These are phyloP conservation scores for Scolanthus callimorphus DNA, from an alignment of 92 coral and sea anemone genomes.

Conservation along the genomic window DNA sequence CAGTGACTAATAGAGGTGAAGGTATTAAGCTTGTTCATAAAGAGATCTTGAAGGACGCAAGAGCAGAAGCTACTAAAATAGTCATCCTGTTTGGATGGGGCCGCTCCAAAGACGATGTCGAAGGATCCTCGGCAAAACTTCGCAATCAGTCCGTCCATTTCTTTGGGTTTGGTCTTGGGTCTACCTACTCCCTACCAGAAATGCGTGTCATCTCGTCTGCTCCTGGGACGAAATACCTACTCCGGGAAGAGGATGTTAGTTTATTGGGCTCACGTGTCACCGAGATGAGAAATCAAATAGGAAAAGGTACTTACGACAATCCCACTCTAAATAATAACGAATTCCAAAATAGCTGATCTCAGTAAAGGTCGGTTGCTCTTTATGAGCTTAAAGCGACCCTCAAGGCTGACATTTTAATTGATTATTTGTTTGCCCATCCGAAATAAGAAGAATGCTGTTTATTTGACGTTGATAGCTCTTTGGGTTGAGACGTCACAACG, in stretches of 20 bases:
- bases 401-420: too few species aligned
- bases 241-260: background rate
- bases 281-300: background rate
- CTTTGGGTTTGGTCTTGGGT: conserved; percentile 28
- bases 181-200: background rate
- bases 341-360: too few species aligned
- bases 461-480: too few species aligned
- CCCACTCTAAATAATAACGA: too few species aligned
- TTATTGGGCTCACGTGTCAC: background rate
- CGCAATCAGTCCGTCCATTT: conserved; percentile 13
- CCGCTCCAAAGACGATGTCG: conserved; percentile 7
- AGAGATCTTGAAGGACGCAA: background rate
- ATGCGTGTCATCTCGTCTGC: background rate
- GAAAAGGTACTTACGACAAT: too few species aligned
- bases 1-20: background rate
- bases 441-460: too few species aligned
- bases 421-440: too few species aligned
- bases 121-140: conserved; percentile 22
- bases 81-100: conserved; percentile 1
- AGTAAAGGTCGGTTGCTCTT: too few species aligned
- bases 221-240: background rate
- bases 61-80: background rate
- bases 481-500: too few species aligned
- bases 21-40: background rate
- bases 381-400: too few species aligned